A percentile compares a stretch with the other conserved stretches of the same genome.
These are phyloP conservation scores for Drosophila prosaltans DNA, from an alignment of 1,140 invertebrate genomes.

Conservation along the genomic window DNA sequence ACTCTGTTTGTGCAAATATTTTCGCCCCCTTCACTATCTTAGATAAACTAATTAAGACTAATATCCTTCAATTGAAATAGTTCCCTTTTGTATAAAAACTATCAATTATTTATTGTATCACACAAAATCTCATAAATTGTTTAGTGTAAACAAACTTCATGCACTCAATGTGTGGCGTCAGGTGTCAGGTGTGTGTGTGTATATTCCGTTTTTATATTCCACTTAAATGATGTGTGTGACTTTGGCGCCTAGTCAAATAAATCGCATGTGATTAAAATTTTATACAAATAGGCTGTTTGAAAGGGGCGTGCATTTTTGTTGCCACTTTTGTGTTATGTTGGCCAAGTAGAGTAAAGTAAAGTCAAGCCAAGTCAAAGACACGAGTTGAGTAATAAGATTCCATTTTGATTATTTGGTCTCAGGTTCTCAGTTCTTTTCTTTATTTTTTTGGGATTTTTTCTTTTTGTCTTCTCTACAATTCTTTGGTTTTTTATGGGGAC, in stretches of 20 bases:
- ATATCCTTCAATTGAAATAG: no score
- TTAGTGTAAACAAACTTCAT: background rate
- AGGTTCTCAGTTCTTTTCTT: conserved; percentile 31
- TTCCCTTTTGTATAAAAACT: background rate
- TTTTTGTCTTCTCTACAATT: conserved; percentile 3
- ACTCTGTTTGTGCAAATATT: no score
- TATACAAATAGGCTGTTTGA: conserved; percentile 51
- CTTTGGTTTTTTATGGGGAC: conserved; percentile 48
- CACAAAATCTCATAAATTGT: background rate
- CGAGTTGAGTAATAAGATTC: conserved; percentile 35
- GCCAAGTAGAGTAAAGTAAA: background rate
- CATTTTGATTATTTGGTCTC: conserved; percentile 32
- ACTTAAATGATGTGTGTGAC: conserved; percentile 28
- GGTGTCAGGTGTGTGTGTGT: conserved; percentile 27
- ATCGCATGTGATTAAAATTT: conserved; percentile 76
- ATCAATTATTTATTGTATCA: background rate
- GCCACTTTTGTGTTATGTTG: conserved; percentile 24
- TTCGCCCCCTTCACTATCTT: no score
- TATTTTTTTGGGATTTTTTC: conserved; percentile 12
- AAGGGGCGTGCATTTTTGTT: conserved; percentile 42
- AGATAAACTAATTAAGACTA: no score
- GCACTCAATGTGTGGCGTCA: conserved; percentile 16
- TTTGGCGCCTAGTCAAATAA: conserved; percentile 67
- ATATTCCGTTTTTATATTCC: conserved; percentile 24
- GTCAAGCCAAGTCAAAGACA: conserved; percentile 9